Base-by-base conservation (phyloP, 1,140 invertebrate genomes). In the Ooceraea biroi region DNA sequence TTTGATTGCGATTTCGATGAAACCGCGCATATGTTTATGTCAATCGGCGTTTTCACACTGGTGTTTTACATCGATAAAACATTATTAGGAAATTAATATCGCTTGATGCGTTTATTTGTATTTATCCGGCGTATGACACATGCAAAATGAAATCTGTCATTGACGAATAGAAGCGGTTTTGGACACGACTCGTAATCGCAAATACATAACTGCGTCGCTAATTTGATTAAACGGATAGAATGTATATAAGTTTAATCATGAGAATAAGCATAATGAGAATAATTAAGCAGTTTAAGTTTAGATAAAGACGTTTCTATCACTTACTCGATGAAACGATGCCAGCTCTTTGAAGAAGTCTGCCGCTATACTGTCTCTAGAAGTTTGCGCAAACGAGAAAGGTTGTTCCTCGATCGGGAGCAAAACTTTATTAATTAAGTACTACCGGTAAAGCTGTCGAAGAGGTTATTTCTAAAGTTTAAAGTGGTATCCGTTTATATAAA, bases 381-480 rank as follows among this genome's bases (percentile, higher is more conserved):
- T 80, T 80, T 44, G 41, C 52, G 65, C 50, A 80, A 78, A 78
- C 50, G 76, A 69, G 76, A 57, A 71, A 57, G 65, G 14, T 46
- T 80, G 41, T 78, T 78, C 60, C 27, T 66, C 41, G 76, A 58
- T 69, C n/a, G 65, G 36, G 41, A n/a, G 65, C 25, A 2, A 71
- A 80, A 80, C 65, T 80, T 80, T 71, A 80, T 80, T 80, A 80
- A 80, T 80, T 80, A 80, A 80, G 50, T 80, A 58, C 36, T 46
- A 80, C 50, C 57, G 57, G 50, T 46, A 71, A 80, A 58, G 65
- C 76, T 80, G 25, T 46, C 36, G 65, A 58, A 80, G 41, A 60
- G 36, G 36, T 69, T 71, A 80, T 69, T 80, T 30, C 36, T 80
- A 22, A 80, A 80, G 19, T 69, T 80, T 69, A 46, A 36, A 69